Conservation (phyloP, 2,797 vertebrate genomes). For the Amphiprion clarkii region DNA sequence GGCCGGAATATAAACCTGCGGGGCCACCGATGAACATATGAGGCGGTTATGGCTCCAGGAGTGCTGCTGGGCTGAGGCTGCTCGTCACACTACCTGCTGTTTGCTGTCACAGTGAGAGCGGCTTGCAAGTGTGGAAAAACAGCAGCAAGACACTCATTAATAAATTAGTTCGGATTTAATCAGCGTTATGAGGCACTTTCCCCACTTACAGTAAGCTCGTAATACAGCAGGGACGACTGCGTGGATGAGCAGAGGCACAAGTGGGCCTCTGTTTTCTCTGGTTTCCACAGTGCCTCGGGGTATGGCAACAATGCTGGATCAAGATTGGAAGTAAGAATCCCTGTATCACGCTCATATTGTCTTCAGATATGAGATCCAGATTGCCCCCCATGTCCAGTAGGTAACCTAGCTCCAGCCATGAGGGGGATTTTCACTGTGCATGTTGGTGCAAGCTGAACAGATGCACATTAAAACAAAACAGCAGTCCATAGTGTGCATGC, state of each 20-base stretch:
- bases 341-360: constrained; percentile 20
- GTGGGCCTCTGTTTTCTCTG: constrained; percentile 34
- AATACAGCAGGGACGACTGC: constrained; percentile 22
- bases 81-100: constrained; percentile 57
- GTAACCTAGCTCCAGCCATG: constrained; percentile 26
- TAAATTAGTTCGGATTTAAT: constrained; percentile 55
- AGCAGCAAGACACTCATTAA: constrained; percentile 69
- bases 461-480: constrained; percentile 66
- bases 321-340: constrained; percentile 47
- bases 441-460: constrained; percentile 61
- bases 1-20: constrained; percentile 40
- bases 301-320: constrained; percentile 56
- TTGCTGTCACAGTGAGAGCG: constrained; percentile 50
- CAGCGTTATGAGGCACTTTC: constrained; percentile 42
- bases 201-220: constrained; percentile 20
- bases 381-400: constrained; percentile 36
- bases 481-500: constrained; percentile 53
- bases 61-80: constrained; percentile 30
- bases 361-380: constrained; percentile 35
- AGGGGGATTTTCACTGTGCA: constrained; percentile 36
- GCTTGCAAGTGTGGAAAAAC: constrained; percentile 42
- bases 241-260: constrained; percentile 28
- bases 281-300: constrained; percentile 35
- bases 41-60: constrained; percentile 36
- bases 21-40: constrained; percentile 46